Evolutionary conservation across 1,140 invertebrate genomes (phyloP).

Genomic region (Drosophila biarmipes): DNA sequence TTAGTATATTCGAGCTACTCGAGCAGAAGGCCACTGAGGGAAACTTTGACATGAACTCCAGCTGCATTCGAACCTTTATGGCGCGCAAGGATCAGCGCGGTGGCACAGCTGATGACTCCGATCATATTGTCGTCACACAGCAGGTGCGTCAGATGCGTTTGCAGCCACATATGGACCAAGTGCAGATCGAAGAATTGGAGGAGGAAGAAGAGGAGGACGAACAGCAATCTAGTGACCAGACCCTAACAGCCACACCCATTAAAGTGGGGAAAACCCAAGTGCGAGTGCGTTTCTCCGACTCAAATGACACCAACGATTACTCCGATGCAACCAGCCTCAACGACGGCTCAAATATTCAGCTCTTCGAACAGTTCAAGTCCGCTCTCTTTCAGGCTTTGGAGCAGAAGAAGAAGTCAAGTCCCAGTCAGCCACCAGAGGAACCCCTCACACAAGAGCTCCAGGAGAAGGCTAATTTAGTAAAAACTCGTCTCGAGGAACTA

Average conservation of each 20-base stretch:
- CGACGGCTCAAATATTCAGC: slow-evolving; percentile 54
- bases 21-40: slow-evolving; percentile 76
- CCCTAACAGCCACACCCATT: slow-evolving; percentile 43
- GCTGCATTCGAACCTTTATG: slow-evolving; percentile 70
- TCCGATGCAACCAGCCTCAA: slow-evolving; percentile 57
- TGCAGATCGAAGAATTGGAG: slow-evolving; percentile 27
- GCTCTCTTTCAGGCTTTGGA: slow-evolving; percentile 73
- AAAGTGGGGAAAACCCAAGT: slow-evolving; percentile 60
- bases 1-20: slow-evolving; percentile 78
- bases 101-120: slow-evolving; percentile 48
- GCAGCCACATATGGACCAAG: slow-evolving; percentile 53
- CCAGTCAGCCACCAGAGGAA: slow-evolving; percentile 24
- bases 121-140: slow-evolving; percentile 65
- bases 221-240: slow-evolving; percentile 24
- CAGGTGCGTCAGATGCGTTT: slow-evolving; percentile 55
- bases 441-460: slow-evolving; percentile 68
- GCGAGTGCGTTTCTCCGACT: slow-evolving; percentile 75
- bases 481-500: slow-evolving; percentile 87
- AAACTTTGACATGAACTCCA: slow-evolving; percentile 76
- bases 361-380: slow-evolving; percentile 75
- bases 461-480: slow-evolving; percentile 87
- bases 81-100: slow-evolving; percentile 57
- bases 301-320: slow-evolving; percentile 72
- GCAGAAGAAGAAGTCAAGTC: slow-evolving; percentile 41
- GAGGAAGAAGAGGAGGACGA: slow-evolving; percentile 31